phyloP scores from a whole-genome alignment of 2,888 invertebrate genomes.

The Netelia fuscicornis region DNA sequence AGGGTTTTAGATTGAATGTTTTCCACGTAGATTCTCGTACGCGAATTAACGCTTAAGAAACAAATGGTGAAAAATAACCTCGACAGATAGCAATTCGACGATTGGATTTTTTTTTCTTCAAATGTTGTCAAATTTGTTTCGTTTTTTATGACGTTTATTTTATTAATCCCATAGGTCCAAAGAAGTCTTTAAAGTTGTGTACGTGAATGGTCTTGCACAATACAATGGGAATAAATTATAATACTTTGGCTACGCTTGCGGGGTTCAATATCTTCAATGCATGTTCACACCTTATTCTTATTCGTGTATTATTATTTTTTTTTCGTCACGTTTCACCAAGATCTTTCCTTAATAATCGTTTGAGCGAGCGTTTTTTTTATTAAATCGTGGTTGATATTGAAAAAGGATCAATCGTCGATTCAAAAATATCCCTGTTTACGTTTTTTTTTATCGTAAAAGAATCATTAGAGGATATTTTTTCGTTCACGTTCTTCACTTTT shows the following conservation, averaged over 20 bases:
- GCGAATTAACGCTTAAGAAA: not conserved
- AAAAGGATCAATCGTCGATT: conserved; percentile 47
- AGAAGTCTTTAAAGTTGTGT: conserved; percentile 83
- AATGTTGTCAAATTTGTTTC: conserved; percentile 33
- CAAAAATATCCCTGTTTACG: conserved; percentile 28
- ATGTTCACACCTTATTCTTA: conserved; percentile 60
- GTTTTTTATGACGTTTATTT: conserved; percentile 81
- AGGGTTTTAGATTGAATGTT: not conserved
- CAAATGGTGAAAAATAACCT: conserved; percentile 36
- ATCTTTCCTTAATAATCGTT: conserved; percentile 63
- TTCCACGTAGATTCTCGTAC: conserved; percentile 1
- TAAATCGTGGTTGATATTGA: conserved; percentile 40
- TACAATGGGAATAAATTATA: conserved; percentile 85
- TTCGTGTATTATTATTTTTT: conserved; percentile 48
- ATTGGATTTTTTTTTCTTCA: conserved; percentile 19
- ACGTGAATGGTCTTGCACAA: conserved; percentile 83
- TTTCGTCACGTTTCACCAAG: conserved; percentile 52
- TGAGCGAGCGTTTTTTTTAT: conserved; percentile 64
- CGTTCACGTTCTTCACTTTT: not conserved
- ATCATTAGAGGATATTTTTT: conserved; percentile 51
- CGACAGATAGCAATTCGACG: conserved; percentile 55
- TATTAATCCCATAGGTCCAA: conserved; percentile 84
- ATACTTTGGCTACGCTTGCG: conserved; percentile 85
- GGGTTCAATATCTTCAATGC: conserved; percentile 77
- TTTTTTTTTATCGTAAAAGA: conserved; percentile 5